A percentile compares a stretch with the other conserved stretches of the same genome.
Conservation (phyloP, 2,113 vertebrate species). For the Colius striatus region DNA sequence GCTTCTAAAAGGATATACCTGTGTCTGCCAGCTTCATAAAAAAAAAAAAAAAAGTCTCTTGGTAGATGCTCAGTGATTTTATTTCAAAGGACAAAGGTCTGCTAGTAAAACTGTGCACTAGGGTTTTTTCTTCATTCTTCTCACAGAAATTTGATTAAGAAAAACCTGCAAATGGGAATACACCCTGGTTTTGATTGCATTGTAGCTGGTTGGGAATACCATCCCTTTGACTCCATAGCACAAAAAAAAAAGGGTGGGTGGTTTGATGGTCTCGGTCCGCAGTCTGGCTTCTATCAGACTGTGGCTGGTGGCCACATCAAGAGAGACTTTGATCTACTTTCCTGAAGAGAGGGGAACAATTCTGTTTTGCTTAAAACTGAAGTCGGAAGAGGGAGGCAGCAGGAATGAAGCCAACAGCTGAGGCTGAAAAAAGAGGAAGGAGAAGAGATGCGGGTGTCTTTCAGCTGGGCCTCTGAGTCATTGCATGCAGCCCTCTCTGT, state of each 20-base stretch:
- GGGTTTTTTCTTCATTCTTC: background rate
- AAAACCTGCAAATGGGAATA: background rate
- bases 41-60: background rate
- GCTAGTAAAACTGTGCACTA: background rate
- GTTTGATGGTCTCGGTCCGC: background rate
- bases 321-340: background rate
- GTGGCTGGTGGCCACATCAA: background rate
- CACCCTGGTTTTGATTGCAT: fast-evolving
- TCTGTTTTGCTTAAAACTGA: background rate
- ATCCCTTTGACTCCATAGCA: background rate
- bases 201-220: background rate
- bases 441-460: background rate
- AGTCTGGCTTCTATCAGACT: background rate
- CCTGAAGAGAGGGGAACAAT: background rate
- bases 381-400: background rate
- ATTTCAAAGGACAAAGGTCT: background rate
- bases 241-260: background rate
- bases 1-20: conserved; percentile 1
- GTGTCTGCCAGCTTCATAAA: background rate
- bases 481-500: fast-evolving
- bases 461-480: background rate
- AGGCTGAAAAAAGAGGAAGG: background rate
- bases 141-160: background rate
- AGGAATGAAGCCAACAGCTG: background rate
- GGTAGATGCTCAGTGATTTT: background rate